Conservation (phyloP, 1,140 invertebrate species). For the Mylabris phalerata region DNA sequence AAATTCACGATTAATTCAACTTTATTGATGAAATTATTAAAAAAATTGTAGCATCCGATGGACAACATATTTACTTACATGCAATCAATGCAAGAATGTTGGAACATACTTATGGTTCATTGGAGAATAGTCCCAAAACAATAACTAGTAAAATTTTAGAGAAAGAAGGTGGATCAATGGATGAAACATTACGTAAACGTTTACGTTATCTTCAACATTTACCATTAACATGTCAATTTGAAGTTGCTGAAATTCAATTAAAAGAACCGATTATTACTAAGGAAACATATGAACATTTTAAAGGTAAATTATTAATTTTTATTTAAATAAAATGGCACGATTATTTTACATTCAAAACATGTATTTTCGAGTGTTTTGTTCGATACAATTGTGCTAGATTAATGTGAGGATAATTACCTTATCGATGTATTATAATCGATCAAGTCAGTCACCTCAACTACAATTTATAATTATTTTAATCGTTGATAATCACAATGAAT, state of each 20-base stretch:
- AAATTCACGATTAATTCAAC: background rate
- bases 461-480: conserved; percentile 10
- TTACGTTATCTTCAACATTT: conserved; percentile 81
- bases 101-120: conserved; percentile 73
- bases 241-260: conserved; percentile 81
- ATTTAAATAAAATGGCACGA: background rate
- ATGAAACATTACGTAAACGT: conserved; percentile 66
- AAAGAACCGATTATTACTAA: conserved; percentile 61
- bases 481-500: conserved; percentile 1
- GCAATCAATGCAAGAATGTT: conserved; percentile 87
- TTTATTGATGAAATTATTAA: conserved; percentile 12
- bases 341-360: conserved; percentile 3
- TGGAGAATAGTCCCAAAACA: conserved; percentile 68
- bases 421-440: conserved; percentile 1
- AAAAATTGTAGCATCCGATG: conserved; percentile 63
- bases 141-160: conserved; percentile 72
- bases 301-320: conserved; percentile 46
- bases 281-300: conserved; percentile 57
- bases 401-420: conserved; percentile 23
- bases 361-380: conserved; percentile 4
- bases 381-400: conserved; percentile 20
- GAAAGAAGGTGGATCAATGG: conserved; percentile 77
- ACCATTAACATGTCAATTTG: conserved; percentile 83
- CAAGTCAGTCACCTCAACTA: conserved; percentile 24
- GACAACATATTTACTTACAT: conserved; percentile 89